Conservation (phyloP, 1,140 invertebrate genomes). For the Tetramorium alpestre region DNA sequence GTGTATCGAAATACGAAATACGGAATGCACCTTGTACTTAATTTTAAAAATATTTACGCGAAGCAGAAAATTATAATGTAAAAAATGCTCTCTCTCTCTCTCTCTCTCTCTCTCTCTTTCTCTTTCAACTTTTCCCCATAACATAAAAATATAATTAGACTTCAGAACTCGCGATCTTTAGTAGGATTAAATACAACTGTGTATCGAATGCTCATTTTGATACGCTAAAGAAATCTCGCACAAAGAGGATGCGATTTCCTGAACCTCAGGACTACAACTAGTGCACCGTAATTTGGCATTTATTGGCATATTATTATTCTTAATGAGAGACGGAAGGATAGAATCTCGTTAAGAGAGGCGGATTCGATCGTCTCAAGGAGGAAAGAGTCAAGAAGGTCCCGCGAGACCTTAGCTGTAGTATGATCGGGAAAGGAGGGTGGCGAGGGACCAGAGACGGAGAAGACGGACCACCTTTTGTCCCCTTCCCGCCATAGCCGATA, state of each 20-base stretch:
- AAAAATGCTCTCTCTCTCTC: too few relatives aligned
- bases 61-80: neutral
- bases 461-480: constrained; percentile 46
- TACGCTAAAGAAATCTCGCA: neutral
- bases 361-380: constrained; percentile 77
- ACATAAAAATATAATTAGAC: neutral
- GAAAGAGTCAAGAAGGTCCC: constrained; percentile 5
- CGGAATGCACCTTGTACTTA: neutral
- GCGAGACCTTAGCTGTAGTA: neutral
- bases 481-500: constrained; percentile 70
- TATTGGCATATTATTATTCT: constrained; percentile 83
- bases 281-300: constrained; percentile 79
- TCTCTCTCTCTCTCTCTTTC: too few relatives aligned
- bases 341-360: constrained; percentile 84
- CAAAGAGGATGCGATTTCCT: constrained; percentile 34
- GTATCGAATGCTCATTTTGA: neutral
- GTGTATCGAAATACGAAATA: neutral
- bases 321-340: constrained; percentile 83
- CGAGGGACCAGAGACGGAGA: neutral
- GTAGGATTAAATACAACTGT: neutral
- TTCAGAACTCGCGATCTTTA: neutral
- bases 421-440: neutral
- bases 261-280: constrained; percentile 33
- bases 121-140: neutral
- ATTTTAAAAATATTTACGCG: neutral